These are phyloP conservation scores for Pterophyllum scalare DNA, from an alignment of 2,113 vertebrate species.

Conservation along the genomic window DNA sequence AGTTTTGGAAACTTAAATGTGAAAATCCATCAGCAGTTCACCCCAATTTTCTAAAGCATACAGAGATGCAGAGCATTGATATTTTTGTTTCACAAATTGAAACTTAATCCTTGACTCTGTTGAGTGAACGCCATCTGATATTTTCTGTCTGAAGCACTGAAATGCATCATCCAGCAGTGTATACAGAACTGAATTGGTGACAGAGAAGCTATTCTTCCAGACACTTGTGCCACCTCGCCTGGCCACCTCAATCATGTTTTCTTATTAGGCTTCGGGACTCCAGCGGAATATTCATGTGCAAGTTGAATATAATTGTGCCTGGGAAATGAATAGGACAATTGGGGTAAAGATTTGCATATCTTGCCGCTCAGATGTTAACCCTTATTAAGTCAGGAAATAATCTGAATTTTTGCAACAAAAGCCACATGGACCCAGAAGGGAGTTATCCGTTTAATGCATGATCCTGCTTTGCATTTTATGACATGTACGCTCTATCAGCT, in stretches of 20 bases:
- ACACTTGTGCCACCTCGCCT: slow-evolving; percentile 11
- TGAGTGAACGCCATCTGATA: slow-evolving; percentile 20
- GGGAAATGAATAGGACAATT: slow-evolving; percentile 43
- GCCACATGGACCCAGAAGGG: background rate
- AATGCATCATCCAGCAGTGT: slow-evolving; percentile 38
- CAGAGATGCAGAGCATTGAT: background rate
- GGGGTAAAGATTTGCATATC: slow-evolving; percentile 48
- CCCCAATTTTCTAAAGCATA: background rate
- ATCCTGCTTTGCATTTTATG: slow-evolving; percentile 37
- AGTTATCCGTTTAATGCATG: background rate
- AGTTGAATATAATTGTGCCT: slow-evolving; percentile 35
- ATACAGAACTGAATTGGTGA: slow-evolving; percentile 35
- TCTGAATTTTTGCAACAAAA: slow-evolving; percentile 38
- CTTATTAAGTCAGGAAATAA: slow-evolving; percentile 43
- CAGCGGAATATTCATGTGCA: slow-evolving; percentile 40
- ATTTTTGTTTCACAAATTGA: slow-evolving; percentile 30
- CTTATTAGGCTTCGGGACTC: slow-evolving; percentile 29
- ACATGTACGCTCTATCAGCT: slow-evolving; percentile 11
- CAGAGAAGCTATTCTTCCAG: slow-evolving; percentile 24
- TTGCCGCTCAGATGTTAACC: slow-evolving; percentile 23
- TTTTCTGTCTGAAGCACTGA: slow-evolving; percentile 14
- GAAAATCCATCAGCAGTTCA: background rate
- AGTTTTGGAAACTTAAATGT: background rate
- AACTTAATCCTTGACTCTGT: slow-evolving; percentile 32
- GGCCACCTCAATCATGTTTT: slow-evolving; percentile 58